phyloP scores from a whole-genome alignment of 2,113 vertebrate species.

The Gracilinanus agilis region DNA sequence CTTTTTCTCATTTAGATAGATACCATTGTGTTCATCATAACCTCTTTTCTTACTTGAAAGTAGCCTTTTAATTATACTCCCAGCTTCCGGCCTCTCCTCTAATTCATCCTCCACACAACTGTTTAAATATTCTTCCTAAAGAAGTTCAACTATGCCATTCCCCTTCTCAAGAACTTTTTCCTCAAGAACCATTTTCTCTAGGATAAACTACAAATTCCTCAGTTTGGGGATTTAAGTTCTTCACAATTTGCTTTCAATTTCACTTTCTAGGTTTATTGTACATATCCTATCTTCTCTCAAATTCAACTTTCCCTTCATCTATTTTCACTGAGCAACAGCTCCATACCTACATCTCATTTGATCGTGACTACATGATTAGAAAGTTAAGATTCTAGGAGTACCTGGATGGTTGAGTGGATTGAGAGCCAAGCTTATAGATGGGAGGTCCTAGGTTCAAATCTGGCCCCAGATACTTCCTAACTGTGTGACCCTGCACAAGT shows the following conservation, averaged over 20 bases:
- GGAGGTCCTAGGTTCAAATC: too few relatives aligned
- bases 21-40: not conserved
- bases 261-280: not conserved
- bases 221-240: not conserved
- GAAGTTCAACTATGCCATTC: not conserved
- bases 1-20: not conserved
- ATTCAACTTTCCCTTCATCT: not conserved
- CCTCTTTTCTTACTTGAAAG: not conserved
- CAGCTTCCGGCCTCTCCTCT: not conserved
- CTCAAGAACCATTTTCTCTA: not conserved
- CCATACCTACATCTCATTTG: not conserved
- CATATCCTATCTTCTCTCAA: not conserved
- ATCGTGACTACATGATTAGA: constrained; percentile 6
- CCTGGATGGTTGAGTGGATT: too few relatives aligned
- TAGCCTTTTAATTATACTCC: not conserved
- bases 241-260: not conserved
- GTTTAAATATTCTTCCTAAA: not conserved
- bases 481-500: too few relatives aligned
- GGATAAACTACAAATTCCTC: not conserved
- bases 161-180: not conserved
- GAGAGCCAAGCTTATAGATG: too few relatives aligned
- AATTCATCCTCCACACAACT: not conserved
- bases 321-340: not conserved
- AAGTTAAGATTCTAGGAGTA: not conserved
- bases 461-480: too few relatives aligned